Conservation (phyloP, 1,140 invertebrate genomes). For the Adelges cooleyi region DNA sequence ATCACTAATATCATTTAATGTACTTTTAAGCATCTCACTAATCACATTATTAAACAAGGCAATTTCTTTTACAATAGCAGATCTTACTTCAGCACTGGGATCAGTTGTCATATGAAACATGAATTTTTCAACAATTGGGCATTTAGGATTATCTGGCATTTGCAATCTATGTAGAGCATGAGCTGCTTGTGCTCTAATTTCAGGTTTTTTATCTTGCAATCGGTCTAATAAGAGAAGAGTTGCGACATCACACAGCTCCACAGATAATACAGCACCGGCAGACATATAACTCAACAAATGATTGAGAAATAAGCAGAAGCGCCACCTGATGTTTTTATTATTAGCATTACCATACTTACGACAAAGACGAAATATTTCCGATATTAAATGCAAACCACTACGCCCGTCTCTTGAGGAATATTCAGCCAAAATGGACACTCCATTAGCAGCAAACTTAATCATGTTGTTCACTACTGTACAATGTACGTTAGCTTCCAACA, state of each 20-base stretch:
- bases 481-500: background rate
- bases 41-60: constrained; percentile 1
- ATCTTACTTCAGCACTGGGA: constrained; percentile 4
- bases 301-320: constrained; percentile 5
- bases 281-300: background rate
- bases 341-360: background rate
- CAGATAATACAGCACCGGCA: background rate
- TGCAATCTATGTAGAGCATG: background rate
- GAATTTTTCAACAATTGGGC: background rate
- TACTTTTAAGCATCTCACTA: background rate
- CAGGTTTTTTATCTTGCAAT: constrained; percentile 4
- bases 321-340: background rate
- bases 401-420: background rate
- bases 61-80: background rate
- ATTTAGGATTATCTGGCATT: background rate
- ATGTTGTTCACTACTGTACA: background rate
- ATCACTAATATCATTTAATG: constrained; percentile 9
- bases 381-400: background rate
- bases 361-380: background rate
- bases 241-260: background rate
- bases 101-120: constrained; percentile 10
- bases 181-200: constrained; percentile 8
- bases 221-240: background rate
- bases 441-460: constrained; percentile 7
- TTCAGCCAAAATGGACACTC: background rate